Base-by-base conservation (phyloP, 2,888 invertebrate genomes). In the Leptura quadrifasciata region DNA sequence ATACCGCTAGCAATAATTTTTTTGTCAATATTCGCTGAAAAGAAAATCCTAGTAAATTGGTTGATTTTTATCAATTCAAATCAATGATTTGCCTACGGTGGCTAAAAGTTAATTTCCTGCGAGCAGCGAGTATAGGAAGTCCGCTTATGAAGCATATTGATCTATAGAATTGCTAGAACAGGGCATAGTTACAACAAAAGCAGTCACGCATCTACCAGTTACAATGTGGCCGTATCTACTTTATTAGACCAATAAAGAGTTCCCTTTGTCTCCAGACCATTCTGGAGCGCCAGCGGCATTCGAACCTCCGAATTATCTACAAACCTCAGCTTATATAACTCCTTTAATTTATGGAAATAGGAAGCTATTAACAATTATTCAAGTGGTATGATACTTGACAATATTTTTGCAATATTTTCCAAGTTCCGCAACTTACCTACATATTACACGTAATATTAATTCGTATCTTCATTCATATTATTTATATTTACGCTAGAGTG, bases 211-310 rank as follows among this genome's bases (percentile, higher is more conserved):
- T 80, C 76, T 70, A 76, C 72, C 76, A 79, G 64, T 76, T 64
- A 54, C 76, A 76, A 75, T 74, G 77, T 69, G 77, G 75, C 75
- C 75, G 80, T 79, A 78, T 81, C 78, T 78, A 78, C 78, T 81
- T 79, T 81, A 81, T 81, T 81, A 79, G 75, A 74, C 78, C 78
- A 77, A 81, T 80, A 79, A 80, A 80, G 80, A 79, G 79, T 77
- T 76, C 75, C 75, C 79, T 79, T 76, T 80, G 76, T 78, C 78
- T 80, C 75, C 75, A 74, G 67, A 57, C 72, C 54, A 18, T 58
- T 70, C 55, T 58, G 12, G 57, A 63, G 60, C 61, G 75, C 72
- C 68, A 55, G n/a, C 60, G 72, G 69, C 70, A 75, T 75, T 68
- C 75, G 69, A 75, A 75, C 64, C 75, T 60, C 24, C 69, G 72